These are phyloP conservation scores for Pseudocheirus occidentalis DNA, from an alignment of 2,797 vertebrate species.

Conservation along the genomic window DNA sequence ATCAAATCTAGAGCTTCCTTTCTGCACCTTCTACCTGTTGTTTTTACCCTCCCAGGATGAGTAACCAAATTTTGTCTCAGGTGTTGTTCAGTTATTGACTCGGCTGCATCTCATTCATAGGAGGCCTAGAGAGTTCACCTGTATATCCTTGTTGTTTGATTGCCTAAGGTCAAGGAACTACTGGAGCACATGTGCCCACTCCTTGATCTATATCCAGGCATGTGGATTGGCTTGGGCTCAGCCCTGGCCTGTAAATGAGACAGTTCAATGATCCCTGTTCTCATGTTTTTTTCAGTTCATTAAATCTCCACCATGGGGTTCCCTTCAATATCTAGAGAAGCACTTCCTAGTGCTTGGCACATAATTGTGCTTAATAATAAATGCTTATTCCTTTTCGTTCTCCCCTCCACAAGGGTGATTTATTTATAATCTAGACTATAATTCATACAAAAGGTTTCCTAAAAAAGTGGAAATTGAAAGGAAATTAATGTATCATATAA, in stretches of 20 bases:
- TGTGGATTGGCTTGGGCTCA: not conserved
- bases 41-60: not conserved
- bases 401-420: not conserved
- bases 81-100: not conserved
- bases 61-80: not conserved
- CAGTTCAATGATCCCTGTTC: not conserved
- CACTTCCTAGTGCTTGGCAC: not conserved
- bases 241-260: not conserved
- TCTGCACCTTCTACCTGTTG: not conserved
- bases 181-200: not conserved
- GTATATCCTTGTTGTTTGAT: not conserved
- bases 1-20: not conserved
- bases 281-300: not conserved
- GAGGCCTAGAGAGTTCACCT: not conserved
- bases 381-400: not conserved
- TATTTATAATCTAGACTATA: not conserved
- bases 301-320: not conserved
- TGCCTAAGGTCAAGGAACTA: not conserved
- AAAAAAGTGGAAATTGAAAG: not conserved
- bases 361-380: not conserved
- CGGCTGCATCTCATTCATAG: not conserved
- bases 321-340: not conserved
- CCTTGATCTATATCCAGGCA: not conserved
- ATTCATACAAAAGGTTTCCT: not conserved
- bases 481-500: not conserved